These are phyloP conservation scores for Barnardius zonarius DNA, from an alignment of 2,113 vertebrate species.

Conservation along the genomic window DNA sequence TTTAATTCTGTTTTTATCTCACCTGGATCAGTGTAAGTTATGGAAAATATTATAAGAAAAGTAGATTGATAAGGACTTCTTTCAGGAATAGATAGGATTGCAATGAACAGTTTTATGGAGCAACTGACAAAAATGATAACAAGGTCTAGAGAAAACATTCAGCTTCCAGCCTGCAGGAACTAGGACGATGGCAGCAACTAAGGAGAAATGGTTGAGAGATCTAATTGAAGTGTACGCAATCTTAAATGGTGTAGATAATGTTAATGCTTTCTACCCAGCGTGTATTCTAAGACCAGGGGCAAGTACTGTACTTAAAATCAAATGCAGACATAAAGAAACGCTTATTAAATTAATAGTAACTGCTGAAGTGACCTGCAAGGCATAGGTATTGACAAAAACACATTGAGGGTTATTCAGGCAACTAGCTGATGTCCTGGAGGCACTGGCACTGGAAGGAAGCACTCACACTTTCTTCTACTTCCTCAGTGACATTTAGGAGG, in stretches of 20 bases:
- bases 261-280: constrained; percentile 71
- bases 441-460: neutral
- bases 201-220: constrained; percentile 33
- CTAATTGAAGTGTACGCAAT: constrained; percentile 67
- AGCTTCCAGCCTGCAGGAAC: constrained; percentile 6
- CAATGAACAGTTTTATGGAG: neutral
- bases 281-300: constrained; percentile 69
- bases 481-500: neutral
- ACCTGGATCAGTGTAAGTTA: neutral
- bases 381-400: constrained; percentile 58
- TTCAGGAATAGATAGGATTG: neutral
- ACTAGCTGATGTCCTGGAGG: constrained; percentile 64
- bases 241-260: constrained; percentile 76
- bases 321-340: constrained; percentile 61
- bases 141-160: constrained; percentile 11
- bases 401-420: constrained; percentile 41
- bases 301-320: constrained; percentile 63
- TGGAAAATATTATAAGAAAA: neutral
- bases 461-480: constrained; percentile 36
- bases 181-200: neutral
- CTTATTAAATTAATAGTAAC: constrained; percentile 71
- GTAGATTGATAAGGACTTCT: neutral
- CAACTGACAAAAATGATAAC: constrained; percentile 1
- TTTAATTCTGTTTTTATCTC: neutral
- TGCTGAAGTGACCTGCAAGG: constrained; percentile 71